Conservation (phyloP, 2,113 vertebrate species). For the Colinus virginianus region DNA sequence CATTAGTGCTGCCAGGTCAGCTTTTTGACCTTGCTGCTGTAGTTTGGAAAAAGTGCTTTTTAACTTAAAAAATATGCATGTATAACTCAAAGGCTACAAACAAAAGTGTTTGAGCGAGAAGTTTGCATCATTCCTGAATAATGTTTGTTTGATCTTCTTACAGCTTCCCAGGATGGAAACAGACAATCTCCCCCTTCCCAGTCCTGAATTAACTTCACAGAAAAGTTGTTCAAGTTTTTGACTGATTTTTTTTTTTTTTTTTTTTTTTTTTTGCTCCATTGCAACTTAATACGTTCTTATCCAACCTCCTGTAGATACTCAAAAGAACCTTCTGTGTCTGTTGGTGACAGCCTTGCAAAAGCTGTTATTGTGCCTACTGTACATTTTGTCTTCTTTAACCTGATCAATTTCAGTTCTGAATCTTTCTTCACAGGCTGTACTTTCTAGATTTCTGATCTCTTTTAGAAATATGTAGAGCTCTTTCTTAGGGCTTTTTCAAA, state of each 20-base stretch:
- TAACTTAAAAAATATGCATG: background rate
- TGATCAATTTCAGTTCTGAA: slow-evolving; percentile 21
- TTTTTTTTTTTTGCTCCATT: background rate
- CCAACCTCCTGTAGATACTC: background rate
- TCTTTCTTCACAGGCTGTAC: slow-evolving; percentile 14
- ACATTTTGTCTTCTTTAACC: slow-evolving; percentile 32
- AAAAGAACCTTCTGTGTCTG: background rate
- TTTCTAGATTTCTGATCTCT: slow-evolving; percentile 51
- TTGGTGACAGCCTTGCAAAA: slow-evolving; percentile 2
- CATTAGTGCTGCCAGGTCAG: background rate
- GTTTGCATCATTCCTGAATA: background rate
- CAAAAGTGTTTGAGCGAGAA: background rate
- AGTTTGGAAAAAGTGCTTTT: background rate
- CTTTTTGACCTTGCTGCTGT: background rate
- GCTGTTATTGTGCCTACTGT: background rate
- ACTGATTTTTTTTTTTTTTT: background rate
- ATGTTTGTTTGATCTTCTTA: background rate
- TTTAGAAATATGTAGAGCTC: background rate
- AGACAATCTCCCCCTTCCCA: background rate
- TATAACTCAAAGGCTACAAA: background rate
- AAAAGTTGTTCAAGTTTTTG: background rate
- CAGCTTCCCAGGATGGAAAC: background rate
- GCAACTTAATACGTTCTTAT: background rate
- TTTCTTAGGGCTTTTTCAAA: slow-evolving; percentile 23
- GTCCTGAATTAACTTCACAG: background rate